Evolutionary conservation across 2,888 invertebrate species (phyloP).

Genomic region (Fissipunctia ypsillon): DNA sequence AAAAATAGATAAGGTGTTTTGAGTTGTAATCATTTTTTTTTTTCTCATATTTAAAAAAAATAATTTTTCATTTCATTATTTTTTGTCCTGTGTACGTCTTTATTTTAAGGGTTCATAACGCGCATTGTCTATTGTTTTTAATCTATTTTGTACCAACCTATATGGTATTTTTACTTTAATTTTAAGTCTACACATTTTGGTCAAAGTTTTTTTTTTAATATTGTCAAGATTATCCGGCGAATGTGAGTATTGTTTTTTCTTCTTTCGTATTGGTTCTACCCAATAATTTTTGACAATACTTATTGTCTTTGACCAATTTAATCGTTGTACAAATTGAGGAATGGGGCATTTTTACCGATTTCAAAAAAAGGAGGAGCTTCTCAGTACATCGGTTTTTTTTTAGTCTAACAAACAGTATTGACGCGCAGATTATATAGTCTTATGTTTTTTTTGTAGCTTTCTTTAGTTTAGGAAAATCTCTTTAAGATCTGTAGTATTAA

Average conservation of each 20-base stretch:
- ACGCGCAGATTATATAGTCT: conserved; percentile 3
- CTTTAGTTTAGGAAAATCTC: conserved; percentile 33
- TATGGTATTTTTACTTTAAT: conserved; percentile 23
- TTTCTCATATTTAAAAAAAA: no score
- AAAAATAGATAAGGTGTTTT: conserved; percentile 14
- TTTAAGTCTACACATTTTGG: conserved; percentile 26
- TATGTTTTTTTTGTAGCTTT: conserved; percentile 2
- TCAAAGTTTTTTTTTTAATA: conserved; percentile 6
- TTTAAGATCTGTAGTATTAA: conserved; percentile 39
- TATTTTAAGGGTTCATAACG: conserved; percentile 70
- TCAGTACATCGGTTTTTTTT: no score
- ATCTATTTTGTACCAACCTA: conserved; percentile 27
- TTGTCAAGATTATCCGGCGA: conserved; percentile 4
- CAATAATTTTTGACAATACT: conserved; percentile 18
- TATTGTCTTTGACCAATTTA: conserved; percentile 4
- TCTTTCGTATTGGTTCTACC: not conserved
- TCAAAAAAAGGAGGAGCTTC: no score
- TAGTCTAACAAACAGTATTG: conserved; percentile 49
- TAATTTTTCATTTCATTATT: no score
- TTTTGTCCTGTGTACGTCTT: conserved; percentile 71
- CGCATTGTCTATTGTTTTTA: conserved; percentile 78
- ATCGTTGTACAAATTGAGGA: conserved; percentile 54
- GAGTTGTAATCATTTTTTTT: not conserved
- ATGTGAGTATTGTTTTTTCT: not conserved
- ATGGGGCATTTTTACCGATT: conserved; percentile 38